phyloP scores from a whole-genome alignment of 2,888 invertebrate genomes.

The Gonocerus acuteangulatus region DNA sequence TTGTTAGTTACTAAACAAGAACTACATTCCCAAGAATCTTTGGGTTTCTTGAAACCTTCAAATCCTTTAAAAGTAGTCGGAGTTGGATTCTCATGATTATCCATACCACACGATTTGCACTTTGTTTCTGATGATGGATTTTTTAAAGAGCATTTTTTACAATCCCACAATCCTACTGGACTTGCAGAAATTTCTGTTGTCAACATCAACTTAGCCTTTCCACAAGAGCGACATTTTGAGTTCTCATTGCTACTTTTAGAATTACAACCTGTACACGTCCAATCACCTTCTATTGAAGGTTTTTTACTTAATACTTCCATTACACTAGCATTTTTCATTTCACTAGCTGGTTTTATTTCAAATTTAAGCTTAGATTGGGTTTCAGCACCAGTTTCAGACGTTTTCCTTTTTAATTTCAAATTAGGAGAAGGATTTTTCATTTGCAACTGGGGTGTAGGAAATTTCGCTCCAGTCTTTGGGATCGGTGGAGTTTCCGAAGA shows the following conservation, averaged over 20 bases:
- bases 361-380: background rate
- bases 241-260: slow-evolving; percentile 50
- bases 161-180: slow-evolving; percentile 48
- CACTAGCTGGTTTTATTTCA: slow-evolving; percentile 36
- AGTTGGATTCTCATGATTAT: slow-evolving; percentile 36
- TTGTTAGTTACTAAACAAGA: slow-evolving; percentile 56
- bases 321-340: slow-evolving; percentile 46
- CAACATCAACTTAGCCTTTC: slow-evolving; percentile 39
- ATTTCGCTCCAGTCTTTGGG: background rate
- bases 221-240: slow-evolving; percentile 51
- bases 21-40: slow-evolving; percentile 51
- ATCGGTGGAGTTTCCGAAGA: background rate
- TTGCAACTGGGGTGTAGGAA: background rate
- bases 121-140: slow-evolving; percentile 46
- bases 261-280: slow-evolving; percentile 61
- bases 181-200: background rate
- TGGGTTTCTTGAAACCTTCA: slow-evolving; percentile 27
- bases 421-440: slow-evolving; percentile 15
- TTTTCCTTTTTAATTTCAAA: slow-evolving; percentile 19
- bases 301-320: slow-evolving; percentile 44
- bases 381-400: slow-evolving; percentile 8
- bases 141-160: slow-evolving; percentile 51
- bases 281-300: slow-evolving; percentile 45
- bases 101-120: slow-evolving; percentile 51
- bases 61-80: slow-evolving; percentile 16